Evolutionary conservation across 2,888 invertebrate species (phyloP), one percentile per base, ranked within the genome.

Genomic region (Sicus ferrugineus): DNA sequence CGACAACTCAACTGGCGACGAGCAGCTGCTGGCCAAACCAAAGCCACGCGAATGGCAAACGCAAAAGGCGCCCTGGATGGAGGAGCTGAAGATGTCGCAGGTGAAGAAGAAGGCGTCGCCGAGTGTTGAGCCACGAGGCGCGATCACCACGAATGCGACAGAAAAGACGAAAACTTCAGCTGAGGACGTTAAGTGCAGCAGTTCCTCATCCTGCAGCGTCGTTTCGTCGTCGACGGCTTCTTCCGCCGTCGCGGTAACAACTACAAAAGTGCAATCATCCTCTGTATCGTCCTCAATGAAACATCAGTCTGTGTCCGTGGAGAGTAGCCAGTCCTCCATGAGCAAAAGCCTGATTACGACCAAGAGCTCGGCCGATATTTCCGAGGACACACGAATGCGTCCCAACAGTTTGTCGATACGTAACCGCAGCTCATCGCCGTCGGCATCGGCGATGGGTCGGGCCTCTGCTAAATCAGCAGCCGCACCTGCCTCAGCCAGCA

Each of bases 51-150:
- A 91, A 77, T 91, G 91, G 90, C 91, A 90, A 83, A 91, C 90
- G 78, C 90, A 90, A 76, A 89, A 88, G 78, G 91, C 91, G 59
- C 93, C 93, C 0, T 94, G 93, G 93, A 91, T 94, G 88, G 91
- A 89, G 74, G 93, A 94, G 81, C 88, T 94, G 74, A 93, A 93
- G 80, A 87, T 92, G 74, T 93, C 91, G 78, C 93, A 94, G 83
- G 84, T 81, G 11, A 83, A 84, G 68, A 85, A 84, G 72, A 85
- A 85, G 76, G 71, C 76, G n/a, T 81, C 84, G 54, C 85, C 86
- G 28, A 83, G 70, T 71, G 77, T 84, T 7, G 83, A 84, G 64
- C 80, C 82, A 9, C 78, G 80, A 14, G 26, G 69, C 23, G 69
- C 34, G 67, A 68, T 11, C 66, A 68, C 50, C 21, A 48, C 63